Conservation (phyloP, 2,797 vertebrate species). For the Sylvia borin region DNA sequence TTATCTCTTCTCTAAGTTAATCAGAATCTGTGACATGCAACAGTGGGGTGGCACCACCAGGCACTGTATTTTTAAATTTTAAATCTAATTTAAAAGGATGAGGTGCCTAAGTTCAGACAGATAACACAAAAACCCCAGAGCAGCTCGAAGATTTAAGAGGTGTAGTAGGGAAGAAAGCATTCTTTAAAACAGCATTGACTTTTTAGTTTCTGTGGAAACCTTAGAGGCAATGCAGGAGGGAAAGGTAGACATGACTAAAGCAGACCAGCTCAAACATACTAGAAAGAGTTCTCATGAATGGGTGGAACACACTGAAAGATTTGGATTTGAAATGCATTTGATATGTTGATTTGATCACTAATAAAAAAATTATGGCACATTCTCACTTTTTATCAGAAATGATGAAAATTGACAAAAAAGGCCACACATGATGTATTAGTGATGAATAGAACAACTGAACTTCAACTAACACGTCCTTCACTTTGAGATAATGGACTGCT, state of each 20-base stretch:
- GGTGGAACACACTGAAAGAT: not conserved
- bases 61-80: not conserved
- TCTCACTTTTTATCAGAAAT: not conserved
- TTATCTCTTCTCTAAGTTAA: not conserved
- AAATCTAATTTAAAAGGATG: slow-evolving; percentile 34
- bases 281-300: not conserved
- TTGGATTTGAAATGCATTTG: slow-evolving; percentile 6
- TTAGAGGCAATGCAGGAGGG: not conserved
- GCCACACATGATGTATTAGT: not conserved
- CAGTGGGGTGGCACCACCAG: not conserved
- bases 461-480: not conserved
- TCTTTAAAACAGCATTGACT: not conserved
- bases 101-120: slow-evolving; percentile 20
- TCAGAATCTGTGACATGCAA: not conserved
- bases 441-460: not conserved
- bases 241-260: not conserved
- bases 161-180: slow-evolving; percentile 20
- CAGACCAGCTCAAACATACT: not conserved
- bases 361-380: not conserved
- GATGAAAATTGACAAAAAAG: not conserved
- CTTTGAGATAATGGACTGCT: not conserved
- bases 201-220: slow-evolving; percentile 36
- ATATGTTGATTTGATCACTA: not conserved
- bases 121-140: not conserved
- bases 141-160: slow-evolving; percentile 47